phyloP scores from a whole-genome alignment of 2,888 invertebrate genomes.

The Lasioglossum zephyrum region DNA sequence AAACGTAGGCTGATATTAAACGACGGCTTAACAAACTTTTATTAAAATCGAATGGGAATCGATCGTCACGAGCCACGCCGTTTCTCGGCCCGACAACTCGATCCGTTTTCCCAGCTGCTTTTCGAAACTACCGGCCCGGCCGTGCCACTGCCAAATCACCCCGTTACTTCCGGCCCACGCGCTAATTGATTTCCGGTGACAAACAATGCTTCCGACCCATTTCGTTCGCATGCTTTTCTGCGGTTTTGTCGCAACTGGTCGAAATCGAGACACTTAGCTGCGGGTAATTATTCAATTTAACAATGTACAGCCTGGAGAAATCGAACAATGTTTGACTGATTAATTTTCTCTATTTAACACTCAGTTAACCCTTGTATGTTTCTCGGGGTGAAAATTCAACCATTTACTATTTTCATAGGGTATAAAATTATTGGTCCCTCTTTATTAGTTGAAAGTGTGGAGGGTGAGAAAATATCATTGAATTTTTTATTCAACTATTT shows the following conservation, averaged over 20 bases:
- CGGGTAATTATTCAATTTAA: neutral
- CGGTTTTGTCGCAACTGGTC: neutral
- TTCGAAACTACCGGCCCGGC: neutral
- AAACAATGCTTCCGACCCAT: neutral
- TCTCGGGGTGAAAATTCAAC: too few relatives aligned
- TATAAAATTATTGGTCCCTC: too few relatives aligned
- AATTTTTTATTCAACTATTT: too few relatives aligned
- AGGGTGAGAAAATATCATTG: too few relatives aligned
- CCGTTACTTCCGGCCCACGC: neutral
- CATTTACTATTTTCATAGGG: too few relatives aligned
- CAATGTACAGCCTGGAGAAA: too few relatives aligned
- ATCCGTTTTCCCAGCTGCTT: neutral
- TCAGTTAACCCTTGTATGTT: too few relatives aligned
- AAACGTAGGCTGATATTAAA: constrained; percentile 41
- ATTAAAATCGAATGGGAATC: constrained; percentile 61
- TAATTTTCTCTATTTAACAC: too few relatives aligned
- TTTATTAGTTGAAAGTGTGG: too few relatives aligned
- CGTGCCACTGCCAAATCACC: neutral
- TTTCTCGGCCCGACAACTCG: neutral
- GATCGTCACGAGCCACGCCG: constrained; percentile 1
- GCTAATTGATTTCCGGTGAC: constrained; percentile 1
- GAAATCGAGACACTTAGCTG: neutral
- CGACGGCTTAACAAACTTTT: constrained; percentile 63
- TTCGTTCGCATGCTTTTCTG: neutral
- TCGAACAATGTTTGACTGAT: too few relatives aligned